Evolutionary conservation across 1,140 invertebrate species (phyloP).

Genomic region (Drosophila arizonae): DNA sequence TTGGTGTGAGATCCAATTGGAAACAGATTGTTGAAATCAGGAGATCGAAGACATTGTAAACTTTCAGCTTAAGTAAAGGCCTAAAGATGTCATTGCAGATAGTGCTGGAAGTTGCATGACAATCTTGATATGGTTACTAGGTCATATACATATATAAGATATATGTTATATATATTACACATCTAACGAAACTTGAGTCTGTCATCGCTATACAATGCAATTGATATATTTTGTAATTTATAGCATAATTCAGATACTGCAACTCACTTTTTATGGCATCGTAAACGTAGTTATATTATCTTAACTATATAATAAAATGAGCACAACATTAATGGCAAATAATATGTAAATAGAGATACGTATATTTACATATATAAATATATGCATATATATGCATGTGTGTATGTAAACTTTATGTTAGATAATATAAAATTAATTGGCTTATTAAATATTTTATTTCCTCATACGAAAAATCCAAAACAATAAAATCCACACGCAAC

Average conservation of each 20-base stretch:
- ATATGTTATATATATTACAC: background rate
- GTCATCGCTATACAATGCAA: background rate
- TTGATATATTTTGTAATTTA: constrained; percentile 4
- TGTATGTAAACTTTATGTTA: background rate
- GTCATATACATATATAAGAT: too few relatives aligned
- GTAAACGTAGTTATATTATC: constrained; percentile 7
- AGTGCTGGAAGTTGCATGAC: too few relatives aligned
- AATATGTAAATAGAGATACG: background rate
- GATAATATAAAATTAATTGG: constrained; percentile 19
- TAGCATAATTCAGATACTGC: constrained; percentile 1
- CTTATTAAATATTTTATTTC: constrained; percentile 7
- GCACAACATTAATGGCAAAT: background rate
- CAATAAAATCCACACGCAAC: background rate
- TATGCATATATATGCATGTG: background rate
- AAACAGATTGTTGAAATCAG: constrained; percentile 30
- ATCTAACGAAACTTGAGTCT: too few relatives aligned
- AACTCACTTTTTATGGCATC: constrained; percentile 11
- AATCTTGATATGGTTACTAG: background rate
- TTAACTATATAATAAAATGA: background rate
- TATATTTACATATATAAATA: background rate
- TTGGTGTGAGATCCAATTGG: constrained; percentile 30
- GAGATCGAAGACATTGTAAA: constrained; percentile 1
- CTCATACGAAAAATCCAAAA: background rate
- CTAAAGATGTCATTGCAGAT: too few relatives aligned
- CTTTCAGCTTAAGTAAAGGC: background rate